phyloP scores from a whole-genome alignment of 2,888 invertebrate species.

The Hyppa rectilinea region DNA sequence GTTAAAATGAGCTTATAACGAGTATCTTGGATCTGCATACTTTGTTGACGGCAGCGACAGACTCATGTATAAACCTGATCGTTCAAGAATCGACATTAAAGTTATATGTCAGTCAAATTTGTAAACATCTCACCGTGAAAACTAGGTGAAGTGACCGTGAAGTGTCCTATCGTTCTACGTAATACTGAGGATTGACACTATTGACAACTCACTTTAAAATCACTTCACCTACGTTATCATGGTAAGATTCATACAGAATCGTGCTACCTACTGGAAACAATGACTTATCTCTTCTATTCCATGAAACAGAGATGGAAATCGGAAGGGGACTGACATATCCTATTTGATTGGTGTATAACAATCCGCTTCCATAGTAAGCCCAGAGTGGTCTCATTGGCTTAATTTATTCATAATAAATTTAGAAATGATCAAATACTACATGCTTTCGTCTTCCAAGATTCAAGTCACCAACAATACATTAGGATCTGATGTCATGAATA shows the following conservation, averaged over 20 bases:
- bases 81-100: neutral
- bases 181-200: too few relatives aligned
- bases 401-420: neutral
- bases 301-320: neutral
- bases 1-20: slow-evolving; percentile 32
- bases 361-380: too few relatives aligned
- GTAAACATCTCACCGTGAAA: too few relatives aligned
- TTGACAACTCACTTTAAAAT: too few relatives aligned
- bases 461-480: slow-evolving; percentile 15
- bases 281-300: neutral
- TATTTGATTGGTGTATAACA: neutral
- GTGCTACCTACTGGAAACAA: too few relatives aligned
- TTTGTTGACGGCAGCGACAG: neutral
- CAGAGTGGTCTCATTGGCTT: neutral
- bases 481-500: slow-evolving; percentile 44
- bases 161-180: too few relatives aligned
- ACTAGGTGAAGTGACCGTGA: too few relatives aligned
- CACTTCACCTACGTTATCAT: too few relatives aligned
- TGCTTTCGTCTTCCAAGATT: slow-evolving; percentile 23
- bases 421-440: slow-evolving; percentile 13
- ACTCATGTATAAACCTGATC: neutral
- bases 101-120: too few relatives aligned
- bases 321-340: neutral
- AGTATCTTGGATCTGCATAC: slow-evolving; percentile 18
- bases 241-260: too few relatives aligned